phyloP scores from a whole-genome alignment of 2,797 vertebrate genomes.

The Bradypodion pumilum region DNA sequence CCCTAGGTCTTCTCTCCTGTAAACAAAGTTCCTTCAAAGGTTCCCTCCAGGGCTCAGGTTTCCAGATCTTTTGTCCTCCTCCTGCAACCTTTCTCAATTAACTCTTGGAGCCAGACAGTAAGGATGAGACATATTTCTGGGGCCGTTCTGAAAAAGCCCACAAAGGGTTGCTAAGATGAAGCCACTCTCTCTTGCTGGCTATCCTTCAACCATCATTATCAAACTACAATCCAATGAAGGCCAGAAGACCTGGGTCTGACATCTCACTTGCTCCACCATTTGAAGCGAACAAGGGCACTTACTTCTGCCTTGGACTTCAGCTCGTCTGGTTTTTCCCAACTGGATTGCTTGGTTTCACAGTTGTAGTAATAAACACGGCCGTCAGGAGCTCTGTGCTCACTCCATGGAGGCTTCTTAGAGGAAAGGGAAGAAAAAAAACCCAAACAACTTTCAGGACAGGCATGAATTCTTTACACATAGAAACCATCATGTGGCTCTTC shows the following conservation, averaged over 20 bases:
- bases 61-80: not conserved
- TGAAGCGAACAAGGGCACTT: not conserved
- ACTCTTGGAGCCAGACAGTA: not conserved
- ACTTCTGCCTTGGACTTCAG: constrained; percentile 77
- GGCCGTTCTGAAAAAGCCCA: not conserved
- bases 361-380: constrained; percentile 77
- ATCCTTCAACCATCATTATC: not conserved
- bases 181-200: not conserved
- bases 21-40: not conserved
- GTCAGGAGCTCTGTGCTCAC: constrained; percentile 75
- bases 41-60: not conserved
- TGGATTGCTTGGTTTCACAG: constrained; percentile 74
- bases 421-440: not conserved
- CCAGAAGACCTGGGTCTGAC: not conserved
- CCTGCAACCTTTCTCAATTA: not conserved
- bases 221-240: not conserved
- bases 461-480: not conserved
- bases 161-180: no score
- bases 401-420: constrained; percentile 73
- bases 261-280: not conserved
- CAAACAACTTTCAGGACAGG: not conserved
- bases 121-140: no score
- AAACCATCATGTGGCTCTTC: not conserved
- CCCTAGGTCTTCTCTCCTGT: not conserved
- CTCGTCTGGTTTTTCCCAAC: constrained; percentile 77